These are phyloP conservation scores for Chaetodon trifasciatus DNA, from an alignment of 2,797 vertebrate species.

Conservation along the genomic window DNA sequence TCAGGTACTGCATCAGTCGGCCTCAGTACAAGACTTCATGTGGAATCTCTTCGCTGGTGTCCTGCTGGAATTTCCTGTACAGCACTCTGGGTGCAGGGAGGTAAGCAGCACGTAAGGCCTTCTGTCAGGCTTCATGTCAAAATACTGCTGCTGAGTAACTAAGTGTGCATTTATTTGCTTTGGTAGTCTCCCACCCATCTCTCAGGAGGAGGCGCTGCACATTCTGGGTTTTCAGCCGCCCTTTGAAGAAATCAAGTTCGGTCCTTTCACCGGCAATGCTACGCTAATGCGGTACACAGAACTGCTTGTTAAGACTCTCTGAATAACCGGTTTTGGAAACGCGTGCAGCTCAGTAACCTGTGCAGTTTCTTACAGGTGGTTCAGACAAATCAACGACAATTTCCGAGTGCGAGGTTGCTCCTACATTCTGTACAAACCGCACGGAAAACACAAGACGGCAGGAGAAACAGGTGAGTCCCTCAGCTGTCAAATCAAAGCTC, in stretches of 20 bases:
- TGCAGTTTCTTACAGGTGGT: constrained; percentile 88
- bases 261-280: constrained; percentile 98
- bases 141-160: not conserved
- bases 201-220: constrained; percentile 97
- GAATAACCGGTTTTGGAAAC: not conserved
- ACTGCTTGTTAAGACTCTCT: not conserved
- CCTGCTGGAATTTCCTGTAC: constrained; percentile 99
- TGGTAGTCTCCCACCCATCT: constrained; percentile 93
- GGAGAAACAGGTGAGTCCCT: constrained; percentile 94
- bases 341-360: not conserved
- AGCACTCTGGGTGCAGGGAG: constrained; percentile 96
- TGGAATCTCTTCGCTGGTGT: constrained; percentile 97
- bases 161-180: constrained; percentile 18
- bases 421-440: constrained; percentile 98
- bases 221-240: constrained; percentile 98
- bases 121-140: not conserved
- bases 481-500: not conserved
- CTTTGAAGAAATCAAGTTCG: constrained; percentile 98
- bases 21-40: constrained; percentile 99
- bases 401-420: constrained; percentile 96
- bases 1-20: constrained; percentile 98
- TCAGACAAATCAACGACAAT: constrained; percentile 98
- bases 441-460: constrained; percentile 98
- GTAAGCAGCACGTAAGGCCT: constrained; percentile 76
- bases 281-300: constrained; percentile 93